Conservation (phyloP, 2,797 vertebrate genomes). For the Jordanella pulchra region DNA sequence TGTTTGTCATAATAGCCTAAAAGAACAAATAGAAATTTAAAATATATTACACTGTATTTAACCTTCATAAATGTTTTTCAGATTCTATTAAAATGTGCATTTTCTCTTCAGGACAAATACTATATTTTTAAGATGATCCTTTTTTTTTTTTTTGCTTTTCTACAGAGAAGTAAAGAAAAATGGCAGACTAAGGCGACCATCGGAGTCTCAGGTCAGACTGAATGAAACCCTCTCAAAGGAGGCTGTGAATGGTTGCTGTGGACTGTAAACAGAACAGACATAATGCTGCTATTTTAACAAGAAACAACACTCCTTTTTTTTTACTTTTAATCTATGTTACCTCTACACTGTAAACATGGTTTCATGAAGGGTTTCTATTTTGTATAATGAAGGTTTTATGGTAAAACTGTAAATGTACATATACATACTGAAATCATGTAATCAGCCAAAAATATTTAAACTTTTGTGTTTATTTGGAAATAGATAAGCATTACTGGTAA, state of each 20-base stretch:
- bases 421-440: conserved; percentile 8
- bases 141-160: conserved; percentile 14
- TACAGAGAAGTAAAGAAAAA: conserved; percentile 78
- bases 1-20: neutral
- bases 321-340: conserved; percentile 20
- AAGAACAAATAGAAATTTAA: neutral
- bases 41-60: neutral
- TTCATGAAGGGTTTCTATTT: conserved; percentile 13
- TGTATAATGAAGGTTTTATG: conserved; percentile 38
- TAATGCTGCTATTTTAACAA: conserved; percentile 21
- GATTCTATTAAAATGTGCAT: neutral
- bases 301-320: conserved; percentile 10
- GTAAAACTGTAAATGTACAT: conserved; percentile 34
- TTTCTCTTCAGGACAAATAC: neutral
- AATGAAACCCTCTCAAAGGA: conserved; percentile 52
- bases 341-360: conserved; percentile 2
- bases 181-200: conserved; percentile 45
- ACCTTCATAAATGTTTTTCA: neutral
- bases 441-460: conserved; percentile 6
- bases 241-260: conserved; percentile 65
- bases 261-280: conserved; percentile 45
- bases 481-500: neutral
- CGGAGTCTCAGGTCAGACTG: conserved; percentile 52
- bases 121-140: neutral
- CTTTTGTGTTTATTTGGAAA: conserved; percentile 43